These are phyloP conservation scores for Camelus bactrianus DNA, from an alignment of 2,113 vertebrate species.

Conservation along the genomic window DNA sequence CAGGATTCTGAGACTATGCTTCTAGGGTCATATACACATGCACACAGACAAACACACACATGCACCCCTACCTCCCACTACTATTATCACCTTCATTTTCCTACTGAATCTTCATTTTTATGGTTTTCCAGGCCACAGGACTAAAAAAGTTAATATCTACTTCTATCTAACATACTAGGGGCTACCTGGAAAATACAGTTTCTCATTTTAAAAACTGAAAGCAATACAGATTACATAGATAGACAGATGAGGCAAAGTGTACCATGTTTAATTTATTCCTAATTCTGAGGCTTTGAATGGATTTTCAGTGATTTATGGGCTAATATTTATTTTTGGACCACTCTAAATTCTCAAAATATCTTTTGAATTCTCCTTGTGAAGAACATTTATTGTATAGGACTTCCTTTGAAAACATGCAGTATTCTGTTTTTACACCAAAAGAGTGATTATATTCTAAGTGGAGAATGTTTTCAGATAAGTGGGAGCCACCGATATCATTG, in stretches of 20 bases:
- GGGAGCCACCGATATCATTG: background rate
- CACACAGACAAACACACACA: background rate
- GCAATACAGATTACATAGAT: background rate
- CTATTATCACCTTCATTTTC: background rate
- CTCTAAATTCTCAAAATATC: background rate
- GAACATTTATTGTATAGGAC: background rate
- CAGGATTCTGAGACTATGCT: background rate
- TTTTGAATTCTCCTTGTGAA: background rate
- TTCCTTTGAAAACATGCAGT: background rate
- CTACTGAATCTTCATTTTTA: background rate
- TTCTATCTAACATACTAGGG: background rate
- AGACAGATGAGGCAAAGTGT: background rate
- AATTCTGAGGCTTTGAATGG: background rate
- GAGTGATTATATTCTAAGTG: background rate
- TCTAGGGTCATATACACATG: background rate
- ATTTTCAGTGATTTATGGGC: background rate
- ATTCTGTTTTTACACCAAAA: background rate
- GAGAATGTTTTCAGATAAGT: background rate
- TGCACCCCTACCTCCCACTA: accelerated
- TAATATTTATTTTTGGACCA: background rate
- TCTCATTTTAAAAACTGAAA: background rate
- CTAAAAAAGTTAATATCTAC: background rate
- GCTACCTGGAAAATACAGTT: background rate
- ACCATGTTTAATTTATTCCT: background rate
- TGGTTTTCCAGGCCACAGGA: background rate